These are phyloP conservation scores for Sylvilagus floridanus DNA, from an alignment of 2,797 vertebrate species.

Conservation along the genomic window DNA sequence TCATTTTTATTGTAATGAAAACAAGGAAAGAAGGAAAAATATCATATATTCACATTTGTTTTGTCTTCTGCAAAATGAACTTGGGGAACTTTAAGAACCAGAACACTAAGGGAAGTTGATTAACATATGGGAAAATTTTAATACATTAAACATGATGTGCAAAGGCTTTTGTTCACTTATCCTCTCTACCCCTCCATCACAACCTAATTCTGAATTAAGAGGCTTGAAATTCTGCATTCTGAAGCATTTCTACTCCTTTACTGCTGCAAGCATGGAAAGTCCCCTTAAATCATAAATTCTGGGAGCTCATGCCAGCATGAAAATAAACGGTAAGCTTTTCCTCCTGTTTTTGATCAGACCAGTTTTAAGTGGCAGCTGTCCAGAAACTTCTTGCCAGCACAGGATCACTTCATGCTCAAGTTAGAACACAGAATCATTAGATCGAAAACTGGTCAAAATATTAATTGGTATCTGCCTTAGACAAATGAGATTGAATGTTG, in stretches of 20 bases:
- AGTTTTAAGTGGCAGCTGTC: constrained; percentile 60
- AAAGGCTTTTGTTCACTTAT: not conserved
- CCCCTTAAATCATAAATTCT: constrained; percentile 33
- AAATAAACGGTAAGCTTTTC: not conserved
- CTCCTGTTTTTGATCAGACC: not conserved
- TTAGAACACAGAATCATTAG: constrained; percentile 10
- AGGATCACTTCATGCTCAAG: not conserved
- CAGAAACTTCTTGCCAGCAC: constrained; percentile 58
- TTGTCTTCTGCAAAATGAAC: not conserved
- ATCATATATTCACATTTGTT: not conserved
- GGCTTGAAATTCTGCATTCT: not conserved
- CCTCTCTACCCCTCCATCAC: not conserved
- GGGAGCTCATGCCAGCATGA: not conserved
- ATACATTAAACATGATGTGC: not conserved
- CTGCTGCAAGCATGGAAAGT: constrained; percentile 35
- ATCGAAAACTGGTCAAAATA: not conserved
- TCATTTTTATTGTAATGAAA: not conserved
- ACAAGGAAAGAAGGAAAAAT: not conserved
- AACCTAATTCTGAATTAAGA: not conserved
- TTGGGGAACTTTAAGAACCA: not conserved
- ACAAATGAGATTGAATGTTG: not conserved
- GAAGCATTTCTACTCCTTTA: not conserved
- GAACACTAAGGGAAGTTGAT: not conserved
- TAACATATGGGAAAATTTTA: not conserved
- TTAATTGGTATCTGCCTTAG: not conserved